Evolutionary conservation across 1,140 invertebrate species (phyloP).

Genomic region (Agrypnia vestita): DNA sequence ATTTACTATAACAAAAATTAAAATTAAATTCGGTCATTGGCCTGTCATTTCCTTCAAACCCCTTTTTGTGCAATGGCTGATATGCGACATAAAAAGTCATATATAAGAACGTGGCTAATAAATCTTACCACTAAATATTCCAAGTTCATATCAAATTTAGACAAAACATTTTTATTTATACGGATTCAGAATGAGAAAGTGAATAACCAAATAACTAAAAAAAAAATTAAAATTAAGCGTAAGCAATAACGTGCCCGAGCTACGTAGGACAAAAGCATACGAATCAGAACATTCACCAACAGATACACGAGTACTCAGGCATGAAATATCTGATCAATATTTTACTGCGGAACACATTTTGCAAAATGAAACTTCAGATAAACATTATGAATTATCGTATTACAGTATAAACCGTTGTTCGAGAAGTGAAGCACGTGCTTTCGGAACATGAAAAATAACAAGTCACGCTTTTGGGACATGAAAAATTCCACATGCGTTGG

Average conservation of each 20-base stretch:
- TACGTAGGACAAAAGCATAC: too few species aligned
- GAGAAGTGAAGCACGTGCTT: conserved; percentile 41
- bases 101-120: too few species aligned
- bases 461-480: conserved; percentile 42
- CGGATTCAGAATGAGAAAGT: background rate
- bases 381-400: conserved; percentile 46
- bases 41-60: too few species aligned
- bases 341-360: conserved; percentile 28
- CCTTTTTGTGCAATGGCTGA: too few species aligned
- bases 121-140: too few species aligned
- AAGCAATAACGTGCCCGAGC: too few species aligned
- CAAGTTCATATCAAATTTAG: too few species aligned
- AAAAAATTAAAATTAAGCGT: too few species aligned
- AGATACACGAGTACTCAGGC: conserved; percentile 21
- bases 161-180: too few species aligned
- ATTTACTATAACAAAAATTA: too few species aligned
- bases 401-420: conserved; percentile 33
- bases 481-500: conserved; percentile 48
- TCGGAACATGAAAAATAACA: conserved; percentile 36
- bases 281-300: background rate
- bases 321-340: conserved; percentile 40
- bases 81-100: too few species aligned
- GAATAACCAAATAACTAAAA: background rate
- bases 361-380: conserved; percentile 37
- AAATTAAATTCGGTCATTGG: too few species aligned